Evolutionary conservation across 2,888 invertebrate genomes (phyloP), one percentile per base, ranked within the genome.

Genomic region (Drosophila stalkeri): DNA sequence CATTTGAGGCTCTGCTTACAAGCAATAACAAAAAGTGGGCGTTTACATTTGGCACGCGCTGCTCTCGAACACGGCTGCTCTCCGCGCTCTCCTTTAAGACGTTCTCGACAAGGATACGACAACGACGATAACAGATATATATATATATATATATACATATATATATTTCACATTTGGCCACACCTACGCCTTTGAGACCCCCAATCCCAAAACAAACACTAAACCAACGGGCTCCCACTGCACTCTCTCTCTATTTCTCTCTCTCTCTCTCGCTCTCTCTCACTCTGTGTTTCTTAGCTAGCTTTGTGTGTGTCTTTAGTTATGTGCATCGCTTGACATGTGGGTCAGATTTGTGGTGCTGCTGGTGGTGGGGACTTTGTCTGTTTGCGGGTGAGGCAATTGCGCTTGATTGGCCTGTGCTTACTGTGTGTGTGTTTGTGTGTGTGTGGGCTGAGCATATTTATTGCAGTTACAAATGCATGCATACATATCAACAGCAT

Each of bases 11-110:
- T 77, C 46, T 49, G 18, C 74, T 80, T 76, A 70, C 80, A 80
- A 77, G 75, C 78, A 77, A 65, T 75, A 76, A 75, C 81, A 73
- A 72, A 81, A 86, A 82, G 83, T 72, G 91, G 90, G 90, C 91
- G 90, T 91, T 78, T 60, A 83, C 82, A 60, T 73, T 86, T 82
- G 33, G 47, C 72, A 75, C 65, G 68, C 75, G 61, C 68, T 66
- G 68, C 76, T 79, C 80, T 82, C 72, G 63, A 59, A 57, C 64
- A 31, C 64, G 64, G 54, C 64, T 67, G 54, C 52, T 54, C 52
- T 54, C 37, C 72, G 31, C 46, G 60, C 77, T 75, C 78, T 74
- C 46, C 74, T 75, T 57, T 59, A 86, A 73, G 83, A 80, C 77
- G 77, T 35, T 75, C 71, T 66, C 72, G 75, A 75, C 65, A 71